Evolutionary conservation across 2,888 invertebrate species (phyloP).

Genomic region (Hesperia comma): DNA sequence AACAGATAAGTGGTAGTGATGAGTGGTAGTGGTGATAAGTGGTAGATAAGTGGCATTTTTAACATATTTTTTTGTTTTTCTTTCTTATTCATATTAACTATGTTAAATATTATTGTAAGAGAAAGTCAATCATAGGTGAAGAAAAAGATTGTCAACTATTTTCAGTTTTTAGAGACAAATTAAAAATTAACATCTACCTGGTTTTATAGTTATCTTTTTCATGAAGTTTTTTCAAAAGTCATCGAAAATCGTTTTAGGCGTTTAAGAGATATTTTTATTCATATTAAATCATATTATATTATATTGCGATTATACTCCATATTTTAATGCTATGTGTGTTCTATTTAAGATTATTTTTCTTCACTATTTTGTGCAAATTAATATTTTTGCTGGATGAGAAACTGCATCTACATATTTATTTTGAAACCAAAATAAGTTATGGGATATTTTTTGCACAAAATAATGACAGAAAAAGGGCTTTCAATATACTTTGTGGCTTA

Average conservation of each 20-base stretch:
- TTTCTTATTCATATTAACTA: neutral
- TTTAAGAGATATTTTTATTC: constrained; percentile 44
- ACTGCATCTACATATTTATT: neutral
- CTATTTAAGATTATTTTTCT: constrained; percentile 14
- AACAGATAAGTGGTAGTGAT: too few species aligned
- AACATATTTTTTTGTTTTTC: neutral
- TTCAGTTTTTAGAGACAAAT: too few species aligned
- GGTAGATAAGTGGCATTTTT: constrained; percentile 13
- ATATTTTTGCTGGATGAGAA: neutral
- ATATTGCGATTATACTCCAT: constrained; percentile 30
- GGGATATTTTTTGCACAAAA: constrained; percentile 15
- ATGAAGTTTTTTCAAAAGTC: constrained; percentile 41
- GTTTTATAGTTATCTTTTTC: constrained; percentile 13
- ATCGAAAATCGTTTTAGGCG: constrained; percentile 49
- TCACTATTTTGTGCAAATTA: constrained; percentile 2
- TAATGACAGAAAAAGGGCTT: constrained; percentile 34
- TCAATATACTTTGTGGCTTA: constrained; percentile 54
- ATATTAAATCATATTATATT: constrained; percentile 38
- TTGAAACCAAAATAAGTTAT: neutral
- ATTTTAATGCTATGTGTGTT: constrained; percentile 34
- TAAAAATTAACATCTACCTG: too few species aligned
- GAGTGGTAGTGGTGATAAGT: too few species aligned
- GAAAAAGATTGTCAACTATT: too few species aligned
- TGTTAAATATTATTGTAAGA: too few species aligned
- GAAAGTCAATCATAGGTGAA: too few species aligned